Conservation (phyloP, 1,140 invertebrate species). For the Heliconius nattereri region DNA sequence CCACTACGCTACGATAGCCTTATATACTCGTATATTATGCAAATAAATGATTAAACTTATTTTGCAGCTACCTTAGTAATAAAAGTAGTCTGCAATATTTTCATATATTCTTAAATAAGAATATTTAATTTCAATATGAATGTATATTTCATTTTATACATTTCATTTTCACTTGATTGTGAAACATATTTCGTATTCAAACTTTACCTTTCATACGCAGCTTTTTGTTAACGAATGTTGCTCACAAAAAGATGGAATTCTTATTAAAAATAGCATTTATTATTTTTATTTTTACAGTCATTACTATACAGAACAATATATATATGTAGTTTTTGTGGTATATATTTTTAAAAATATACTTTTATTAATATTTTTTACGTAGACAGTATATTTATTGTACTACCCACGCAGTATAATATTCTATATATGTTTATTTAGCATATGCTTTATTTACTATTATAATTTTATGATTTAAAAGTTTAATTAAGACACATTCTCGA, state of each 20-base stretch:
- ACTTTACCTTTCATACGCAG: not conserved
- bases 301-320: not conserved
- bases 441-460: too few relatives aligned
- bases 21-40: too few relatives aligned
- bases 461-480: too few relatives aligned
- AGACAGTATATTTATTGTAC: too few relatives aligned
- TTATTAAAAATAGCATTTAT: not conserved
- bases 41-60: not conserved
- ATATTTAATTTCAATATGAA: constrained; percentile 1
- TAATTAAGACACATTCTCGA: too few relatives aligned
- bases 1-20: too few relatives aligned
- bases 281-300: not conserved
- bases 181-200: not conserved
- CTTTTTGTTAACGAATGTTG: constrained; percentile 2
- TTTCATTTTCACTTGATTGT: not conserved
- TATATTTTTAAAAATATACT: too few relatives aligned
- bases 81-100: not conserved
- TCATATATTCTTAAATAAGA: not conserved
- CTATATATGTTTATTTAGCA: too few relatives aligned
- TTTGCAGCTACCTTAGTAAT: not conserved
- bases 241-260: not conserved
- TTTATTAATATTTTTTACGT: too few relatives aligned
- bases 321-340: too few relatives aligned
- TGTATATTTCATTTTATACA: constrained; percentile 1
- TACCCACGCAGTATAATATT: too few relatives aligned